These are phyloP conservation scores for Tryphoninae sp. DNA, from an alignment of 2,888 invertebrate species.

Conservation along the genomic window DNA sequence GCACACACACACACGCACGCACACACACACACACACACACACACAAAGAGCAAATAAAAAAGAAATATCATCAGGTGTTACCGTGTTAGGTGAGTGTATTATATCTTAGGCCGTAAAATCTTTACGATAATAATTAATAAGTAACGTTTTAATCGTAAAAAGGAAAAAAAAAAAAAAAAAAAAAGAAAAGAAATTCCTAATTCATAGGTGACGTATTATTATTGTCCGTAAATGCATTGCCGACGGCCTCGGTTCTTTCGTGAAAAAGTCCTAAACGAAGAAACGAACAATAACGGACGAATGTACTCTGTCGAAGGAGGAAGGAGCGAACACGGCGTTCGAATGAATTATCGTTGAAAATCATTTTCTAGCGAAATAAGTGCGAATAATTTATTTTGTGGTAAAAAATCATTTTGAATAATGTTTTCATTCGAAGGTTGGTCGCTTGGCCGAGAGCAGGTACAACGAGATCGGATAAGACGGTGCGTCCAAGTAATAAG, in stretches of 20 bases:
- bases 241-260: slow-evolving; percentile 34
- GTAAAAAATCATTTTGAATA: not conserved
- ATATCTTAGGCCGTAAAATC: slow-evolving; percentile 75
- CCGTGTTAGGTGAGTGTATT: slow-evolving; percentile 77
- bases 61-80: slow-evolving; percentile 75
- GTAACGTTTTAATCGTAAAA: slow-evolving; percentile 74
- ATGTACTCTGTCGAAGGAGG: not conserved
- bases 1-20: not conserved
- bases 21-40: not conserved
- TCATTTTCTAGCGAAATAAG: not conserved
- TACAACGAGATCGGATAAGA: not conserved
- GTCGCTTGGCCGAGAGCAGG: not conserved
- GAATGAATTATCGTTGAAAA: slow-evolving; percentile 11
- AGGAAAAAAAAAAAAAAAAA: not conserved
- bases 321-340: not conserved
- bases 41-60: slow-evolving; percentile 11
- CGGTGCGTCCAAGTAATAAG: not conserved
- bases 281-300: not conserved
- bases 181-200: slow-evolving; percentile 48
- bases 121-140: slow-evolving; percentile 77
- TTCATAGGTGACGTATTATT: slow-evolving; percentile 58
- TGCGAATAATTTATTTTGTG: not conserved
- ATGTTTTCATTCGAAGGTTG: not conserved
- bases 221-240: slow-evolving; percentile 51
- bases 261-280: not conserved